Base-by-base conservation (phyloP, 2,888 invertebrate genomes). In the Parapristionchus giblindavisi region DNA sequence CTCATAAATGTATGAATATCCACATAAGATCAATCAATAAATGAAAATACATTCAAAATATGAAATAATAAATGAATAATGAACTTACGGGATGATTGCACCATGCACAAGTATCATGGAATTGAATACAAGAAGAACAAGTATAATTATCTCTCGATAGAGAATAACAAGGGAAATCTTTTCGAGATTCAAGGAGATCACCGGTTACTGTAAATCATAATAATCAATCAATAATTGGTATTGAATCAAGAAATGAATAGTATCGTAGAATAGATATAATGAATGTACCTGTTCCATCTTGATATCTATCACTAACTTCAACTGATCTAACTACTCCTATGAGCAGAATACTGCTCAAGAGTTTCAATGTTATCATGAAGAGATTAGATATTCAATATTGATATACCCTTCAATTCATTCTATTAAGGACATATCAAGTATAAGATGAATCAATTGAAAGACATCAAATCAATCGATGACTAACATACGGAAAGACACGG, bases 41-140 rank as follows among this genome's bases (percentile, higher is more conserved):
- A n/a, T n/a, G n/a, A n/a, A n/a, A n/a, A n/a, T n/a, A n/a, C n/a
- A n/a, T n/a, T n/a, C n/a, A n/a, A n/a, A n/a, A n/a, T n/a, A n/a
- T n/a, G n/a, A 48, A 11, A 48, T 14, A 48, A 48, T 21, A 48
- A 48, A 48, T 14, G 14, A 48, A 48, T 14, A 21, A 48, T n/a
- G 14, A 17, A 77, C 83, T 76, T 36, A 87, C 88, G 77, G 84
- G 83, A 34, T 81, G 78, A 52, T 81, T 81, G 77, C 88, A 88
- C 88, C 88, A 88, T 17, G 88, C 88, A 72, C 88, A 88, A 1
- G 85, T 80, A 51, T 85, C 86, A 75, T 88, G 88, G 52, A 84
- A 77, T 66, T 85, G 86, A 65, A 88, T 87, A 76, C 88, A 88
- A 0, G 82, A 83, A 8, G 81, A 80, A 77, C 88, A 88, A 34